These are phyloP conservation scores for Clarias laeviceps DNA, from an alignment of 2,797 vertebrate genomes.

Conservation along the genomic window DNA sequence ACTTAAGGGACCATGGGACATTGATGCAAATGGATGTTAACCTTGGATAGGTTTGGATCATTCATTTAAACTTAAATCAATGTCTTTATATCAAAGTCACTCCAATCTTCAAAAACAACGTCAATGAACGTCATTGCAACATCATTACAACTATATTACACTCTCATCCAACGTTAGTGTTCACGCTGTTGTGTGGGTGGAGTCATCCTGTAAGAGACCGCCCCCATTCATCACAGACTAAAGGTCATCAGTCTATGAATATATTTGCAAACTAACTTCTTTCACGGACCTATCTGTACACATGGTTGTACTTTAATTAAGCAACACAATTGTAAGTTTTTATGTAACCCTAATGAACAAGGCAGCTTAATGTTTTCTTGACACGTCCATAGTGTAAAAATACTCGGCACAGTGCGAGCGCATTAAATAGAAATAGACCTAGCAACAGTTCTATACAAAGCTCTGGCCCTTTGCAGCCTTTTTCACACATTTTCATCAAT, in stretches of 20 bases:
- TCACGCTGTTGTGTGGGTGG: neutral
- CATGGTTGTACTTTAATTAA: neutral
- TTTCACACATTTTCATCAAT: constrained; percentile 22
- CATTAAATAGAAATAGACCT: neutral
- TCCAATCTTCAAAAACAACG: too few relatives aligned
- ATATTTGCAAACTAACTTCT: neutral
- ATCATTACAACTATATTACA: too few relatives aligned
- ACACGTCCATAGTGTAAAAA: neutral
- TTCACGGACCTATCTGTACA: too few relatives aligned
- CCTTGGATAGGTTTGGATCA: too few relatives aligned
- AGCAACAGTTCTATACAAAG: neutral
- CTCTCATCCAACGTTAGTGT: neutral
- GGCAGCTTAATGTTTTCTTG: neutral
- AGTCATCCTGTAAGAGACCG: neutral
- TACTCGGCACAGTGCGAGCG: neutral
- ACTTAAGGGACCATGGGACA: too few relatives aligned
- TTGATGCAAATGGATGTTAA: too few relatives aligned
- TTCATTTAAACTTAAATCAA: too few relatives aligned
- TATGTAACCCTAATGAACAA: neutral
- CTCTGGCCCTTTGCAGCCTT: constrained; percentile 20
- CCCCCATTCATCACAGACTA: neutral
- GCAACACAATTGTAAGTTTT: neutral
- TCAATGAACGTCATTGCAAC: too few relatives aligned
- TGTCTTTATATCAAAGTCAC: too few relatives aligned
- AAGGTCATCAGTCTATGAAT: neutral